These are phyloP conservation scores for Gerris buenoi DNA, from an alignment of 1,140 invertebrate genomes.

Conservation along the genomic window DNA sequence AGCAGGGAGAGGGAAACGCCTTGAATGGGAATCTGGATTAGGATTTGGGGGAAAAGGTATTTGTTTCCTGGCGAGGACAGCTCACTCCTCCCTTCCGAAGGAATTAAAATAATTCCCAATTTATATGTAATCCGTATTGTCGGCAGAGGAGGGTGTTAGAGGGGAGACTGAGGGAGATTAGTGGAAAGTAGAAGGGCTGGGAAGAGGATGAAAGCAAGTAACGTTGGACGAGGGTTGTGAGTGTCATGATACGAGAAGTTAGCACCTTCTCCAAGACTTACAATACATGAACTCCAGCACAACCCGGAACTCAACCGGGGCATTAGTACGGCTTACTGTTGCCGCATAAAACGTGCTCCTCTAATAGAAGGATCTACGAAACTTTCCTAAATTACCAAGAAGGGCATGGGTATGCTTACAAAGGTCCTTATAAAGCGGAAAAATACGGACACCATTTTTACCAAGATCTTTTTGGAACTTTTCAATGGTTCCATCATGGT, in stretches of 20 bases:
- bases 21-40: background rate
- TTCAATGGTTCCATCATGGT: too few species aligned
- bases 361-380: background rate
- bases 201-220: background rate
- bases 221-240: background rate
- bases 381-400: too few species aligned
- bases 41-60: background rate
- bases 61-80: background rate
- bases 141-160: too few species aligned
- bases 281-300: background rate
- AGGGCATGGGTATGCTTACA: too few species aligned
- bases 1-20: too few species aligned
- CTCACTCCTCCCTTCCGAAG: background rate
- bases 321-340: background rate
- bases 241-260: background rate
- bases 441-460: too few species aligned
- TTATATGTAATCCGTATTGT: background rate
- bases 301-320: too few species aligned
- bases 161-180: background rate
- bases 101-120: background rate
- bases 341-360: background rate
- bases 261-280: background rate
- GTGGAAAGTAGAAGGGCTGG: background rate
- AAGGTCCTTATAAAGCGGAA: too few species aligned
- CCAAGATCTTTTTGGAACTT: too few species aligned